Conservation (phyloP, 2,888 invertebrate species). For the Timema podura region DNA sequence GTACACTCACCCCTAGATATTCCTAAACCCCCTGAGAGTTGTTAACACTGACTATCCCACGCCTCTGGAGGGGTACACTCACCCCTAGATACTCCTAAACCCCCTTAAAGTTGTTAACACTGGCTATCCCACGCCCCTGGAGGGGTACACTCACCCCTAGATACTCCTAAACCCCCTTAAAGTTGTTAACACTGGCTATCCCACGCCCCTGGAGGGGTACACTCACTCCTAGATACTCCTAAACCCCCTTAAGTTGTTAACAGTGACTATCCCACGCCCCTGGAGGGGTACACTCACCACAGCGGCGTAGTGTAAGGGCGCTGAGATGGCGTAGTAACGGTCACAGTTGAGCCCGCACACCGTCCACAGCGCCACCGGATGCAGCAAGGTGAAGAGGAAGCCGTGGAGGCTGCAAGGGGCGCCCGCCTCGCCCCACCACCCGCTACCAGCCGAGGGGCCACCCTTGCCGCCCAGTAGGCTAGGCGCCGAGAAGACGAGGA, state of each 20-base stretch:
- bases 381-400: slow-evolving; percentile 64
- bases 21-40: no score
- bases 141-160: no score
- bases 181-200: no score
- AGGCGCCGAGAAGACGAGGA: slow-evolving; percentile 54
- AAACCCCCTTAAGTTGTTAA: slow-evolving; percentile 40
- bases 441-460: slow-evolving; percentile 12
- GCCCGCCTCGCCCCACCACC: slow-evolving; percentile 24
- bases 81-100: no score
- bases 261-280: slow-evolving; percentile 30
- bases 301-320: slow-evolving; percentile 74
- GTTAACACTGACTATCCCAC: no score
- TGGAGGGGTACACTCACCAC: slow-evolving; percentile 64
- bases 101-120: slow-evolving; percentile 40
- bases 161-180: no score
- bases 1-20: no score
- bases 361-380: slow-evolving; percentile 74
- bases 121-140: no score
- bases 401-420: slow-evolving; percentile 60
- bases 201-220: no score
- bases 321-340: slow-evolving; percentile 74
- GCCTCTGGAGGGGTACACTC: no score
- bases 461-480: slow-evolving; percentile 40
- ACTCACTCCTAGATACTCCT: no score
- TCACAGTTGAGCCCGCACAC: slow-evolving; percentile 76